Evolutionary conservation across 2,888 invertebrate genomes (phyloP).

Genomic region (Rhagophthalmus giganteus): DNA sequence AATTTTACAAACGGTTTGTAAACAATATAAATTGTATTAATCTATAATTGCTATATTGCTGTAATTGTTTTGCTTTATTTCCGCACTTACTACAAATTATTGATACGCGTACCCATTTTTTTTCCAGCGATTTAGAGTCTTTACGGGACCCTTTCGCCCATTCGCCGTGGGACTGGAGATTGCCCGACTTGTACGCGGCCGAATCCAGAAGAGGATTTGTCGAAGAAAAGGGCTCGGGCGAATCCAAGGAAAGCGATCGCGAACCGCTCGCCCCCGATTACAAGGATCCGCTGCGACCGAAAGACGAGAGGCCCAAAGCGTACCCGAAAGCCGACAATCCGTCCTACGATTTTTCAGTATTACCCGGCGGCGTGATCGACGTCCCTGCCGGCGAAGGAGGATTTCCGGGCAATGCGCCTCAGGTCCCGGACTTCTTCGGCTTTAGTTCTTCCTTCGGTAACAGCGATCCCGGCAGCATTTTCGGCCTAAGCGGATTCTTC

Average conservation of each 20-base stretch:
- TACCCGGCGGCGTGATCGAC: slow-evolving; percentile 46
- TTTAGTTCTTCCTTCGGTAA: slow-evolving; percentile 23
- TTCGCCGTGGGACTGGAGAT: slow-evolving; percentile 17
- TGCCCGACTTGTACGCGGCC: slow-evolving; percentile 10
- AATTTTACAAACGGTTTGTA: no score
- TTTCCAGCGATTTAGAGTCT: slow-evolving; percentile 15
- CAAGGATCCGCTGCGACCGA: slow-evolving; percentile 42
- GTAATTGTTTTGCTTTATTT: no score
- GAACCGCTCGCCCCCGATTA: slow-evolving; percentile 49
- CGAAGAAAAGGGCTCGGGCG: slow-evolving; percentile 15
- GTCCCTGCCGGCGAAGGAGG: slow-evolving; percentile 39
- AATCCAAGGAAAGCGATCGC: slow-evolving; percentile 38
- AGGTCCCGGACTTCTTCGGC: slow-evolving; percentile 38
- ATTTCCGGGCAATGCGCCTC: slow-evolving; percentile 20
- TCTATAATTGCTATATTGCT: no score
- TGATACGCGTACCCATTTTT: no score
- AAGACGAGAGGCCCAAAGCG: slow-evolving; percentile 39
- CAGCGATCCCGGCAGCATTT: slow-evolving; percentile 26
- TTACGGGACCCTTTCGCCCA: slow-evolving; percentile 5
- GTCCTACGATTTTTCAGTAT: slow-evolving; percentile 25
- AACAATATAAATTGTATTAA: no score
- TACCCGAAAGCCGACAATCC: slow-evolving; percentile 2
- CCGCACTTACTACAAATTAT: no score
- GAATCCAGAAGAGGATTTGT: slow-evolving; percentile 12
- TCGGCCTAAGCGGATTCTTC: slow-evolving; percentile 47